Conservation (phyloP, 2,888 invertebrate genomes). For the Elmis aenea region DNA sequence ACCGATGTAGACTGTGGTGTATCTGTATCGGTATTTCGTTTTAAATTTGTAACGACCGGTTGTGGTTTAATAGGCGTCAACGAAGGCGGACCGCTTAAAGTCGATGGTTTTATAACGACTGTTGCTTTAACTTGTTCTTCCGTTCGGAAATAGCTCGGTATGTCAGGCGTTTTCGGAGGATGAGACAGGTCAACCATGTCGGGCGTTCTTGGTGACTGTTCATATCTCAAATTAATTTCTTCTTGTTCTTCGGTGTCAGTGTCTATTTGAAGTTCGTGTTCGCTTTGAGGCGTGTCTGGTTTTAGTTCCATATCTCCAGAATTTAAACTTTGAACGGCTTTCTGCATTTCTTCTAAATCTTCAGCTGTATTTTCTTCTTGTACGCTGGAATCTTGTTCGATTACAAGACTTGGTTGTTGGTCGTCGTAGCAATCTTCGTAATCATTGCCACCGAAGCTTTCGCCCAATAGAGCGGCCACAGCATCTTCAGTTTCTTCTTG, state of each 20-base stretch:
- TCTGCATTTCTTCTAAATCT: slow-evolving; percentile 72
- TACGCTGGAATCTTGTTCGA: slow-evolving; percentile 50
- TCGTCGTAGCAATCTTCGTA: slow-evolving; percentile 53
- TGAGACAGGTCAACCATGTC: slow-evolving; percentile 50
- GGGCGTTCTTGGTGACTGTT: slow-evolving; percentile 47
- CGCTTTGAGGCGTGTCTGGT: slow-evolving; percentile 81
- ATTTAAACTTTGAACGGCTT: slow-evolving; percentile 76
- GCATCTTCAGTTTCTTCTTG: slow-evolving; percentile 92
- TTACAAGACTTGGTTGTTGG: slow-evolving; percentile 43
- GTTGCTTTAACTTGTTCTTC: slow-evolving; percentile 34
- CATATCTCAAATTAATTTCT: slow-evolving; percentile 49
- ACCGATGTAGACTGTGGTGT: not conserved
- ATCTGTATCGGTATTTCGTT: slow-evolving; percentile 3
- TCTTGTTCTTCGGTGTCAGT: slow-evolving; percentile 78
- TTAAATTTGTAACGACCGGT: slow-evolving; percentile 9
- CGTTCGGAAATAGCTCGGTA: slow-evolving; percentile 50
- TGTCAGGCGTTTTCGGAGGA: slow-evolving; percentile 54
- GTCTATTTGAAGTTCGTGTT: slow-evolving; percentile 77
- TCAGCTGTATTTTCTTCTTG: slow-evolving; percentile 75
- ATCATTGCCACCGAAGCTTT: slow-evolving; percentile 70
- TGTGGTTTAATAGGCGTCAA: slow-evolving; percentile 40
- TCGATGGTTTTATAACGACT: slow-evolving; percentile 30
- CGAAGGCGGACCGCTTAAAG: slow-evolving; percentile 41
- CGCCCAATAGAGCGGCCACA: slow-evolving; percentile 80
- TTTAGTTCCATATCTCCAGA: slow-evolving; percentile 66